Evolutionary conservation across 2,888 invertebrate species (phyloP), one percentile per base, ranked within the genome.

Genomic region (Abrostola triplasia): DNA sequence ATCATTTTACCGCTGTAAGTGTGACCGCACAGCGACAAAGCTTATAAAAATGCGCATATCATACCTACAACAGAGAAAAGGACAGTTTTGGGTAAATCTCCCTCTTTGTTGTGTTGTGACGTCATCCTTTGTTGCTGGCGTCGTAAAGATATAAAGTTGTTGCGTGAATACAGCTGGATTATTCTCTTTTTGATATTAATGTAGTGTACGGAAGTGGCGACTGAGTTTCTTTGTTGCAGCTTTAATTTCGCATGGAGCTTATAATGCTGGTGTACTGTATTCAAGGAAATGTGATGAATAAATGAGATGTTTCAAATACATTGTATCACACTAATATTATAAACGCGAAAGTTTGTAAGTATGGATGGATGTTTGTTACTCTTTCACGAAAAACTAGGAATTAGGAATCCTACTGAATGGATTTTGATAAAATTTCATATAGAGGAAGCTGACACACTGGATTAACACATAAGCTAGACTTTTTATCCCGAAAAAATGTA

Each of bases 21-120:
- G 56, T 13, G 61, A 58, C 82, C 82, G 44, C 69, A 76, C 79
- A 74, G 53, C 66, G 70, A 73, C 73, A 70, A 75, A 77, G 83
- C 85, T 87, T 87, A 91, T 91, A 90, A 91, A 90, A 92, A 92
- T 91, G 90, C 88, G 88, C 88, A 88, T 90, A 89, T 88, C 84
- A 88, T 87, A 83, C 83, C 24, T 24, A 24, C 24, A 69, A 67
- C 63, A 72, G 71, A 80, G 80, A 81, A 88, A 87, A 89, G 89
- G 89, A 87, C 84, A 86, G 81, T 89, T 85, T 87, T 84, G 86
- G 85, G 83, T 86, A 90, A 91, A 91, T 87, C 91, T 88, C 83
- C 84, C 84, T 88, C 89, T 91, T 91, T 90, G 90, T 90, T 86
- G 86, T 66, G 11, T 80, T 74, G 65, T 77, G 80, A 79, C 76